Conservation (phyloP, 2,888 invertebrate species). For the Cerastis leucographa region DNA sequence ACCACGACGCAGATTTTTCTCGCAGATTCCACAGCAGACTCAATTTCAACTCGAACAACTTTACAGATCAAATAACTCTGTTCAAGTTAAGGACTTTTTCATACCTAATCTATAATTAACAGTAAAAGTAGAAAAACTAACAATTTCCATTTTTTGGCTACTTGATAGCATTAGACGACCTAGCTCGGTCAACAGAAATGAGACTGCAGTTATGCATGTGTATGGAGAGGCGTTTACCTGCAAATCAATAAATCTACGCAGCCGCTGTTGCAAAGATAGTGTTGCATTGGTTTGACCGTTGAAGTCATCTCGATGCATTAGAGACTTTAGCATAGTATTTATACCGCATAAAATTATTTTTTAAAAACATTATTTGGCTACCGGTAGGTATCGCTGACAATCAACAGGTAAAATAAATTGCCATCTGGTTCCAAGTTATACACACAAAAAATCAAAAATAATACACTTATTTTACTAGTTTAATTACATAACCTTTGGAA, state of each 20-base stretch:
- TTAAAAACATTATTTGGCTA: not conserved
- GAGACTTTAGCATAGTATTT: not conserved
- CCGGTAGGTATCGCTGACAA: not conserved
- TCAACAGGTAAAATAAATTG: not conserved
- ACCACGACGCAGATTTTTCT: not conserved
- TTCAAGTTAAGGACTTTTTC: not conserved
- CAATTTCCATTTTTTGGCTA: not conserved
- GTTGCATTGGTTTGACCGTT: not conserved
- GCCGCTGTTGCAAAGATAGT: conserved; percentile 16
- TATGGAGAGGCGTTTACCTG: not conserved
- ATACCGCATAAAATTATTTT: not conserved
- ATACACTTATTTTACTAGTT: not conserved
- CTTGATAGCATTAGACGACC: not conserved
- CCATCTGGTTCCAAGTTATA: not conserved
- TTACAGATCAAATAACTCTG: not conserved
- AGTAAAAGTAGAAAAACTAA: not conserved
- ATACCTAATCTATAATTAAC: not conserved
- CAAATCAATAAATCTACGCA: conserved; percentile 30
- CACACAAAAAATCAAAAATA: not conserved
- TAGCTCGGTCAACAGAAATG: not conserved
- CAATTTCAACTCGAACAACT: too few relatives aligned
- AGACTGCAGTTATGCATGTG: conserved; percentile 1
- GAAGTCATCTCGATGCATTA: not conserved
- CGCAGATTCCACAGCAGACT: not conserved
- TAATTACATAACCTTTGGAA: not conserved